These are phyloP conservation scores for Leptatherina wallacei DNA, from an alignment of 2,797 vertebrate species.

Conservation along the genomic window DNA sequence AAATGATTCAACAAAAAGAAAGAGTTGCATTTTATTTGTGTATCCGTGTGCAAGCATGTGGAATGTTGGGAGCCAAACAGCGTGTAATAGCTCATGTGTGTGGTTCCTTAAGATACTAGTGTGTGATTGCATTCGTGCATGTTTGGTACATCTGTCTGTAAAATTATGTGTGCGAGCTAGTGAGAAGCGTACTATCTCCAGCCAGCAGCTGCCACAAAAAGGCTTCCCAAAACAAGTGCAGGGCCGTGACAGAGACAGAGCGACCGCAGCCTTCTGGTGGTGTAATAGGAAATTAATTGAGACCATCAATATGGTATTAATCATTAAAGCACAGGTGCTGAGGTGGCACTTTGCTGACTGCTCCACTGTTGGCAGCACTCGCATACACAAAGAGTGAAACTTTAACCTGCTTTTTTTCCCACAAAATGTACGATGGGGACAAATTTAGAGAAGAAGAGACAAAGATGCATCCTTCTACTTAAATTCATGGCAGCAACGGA, in stretches of 20 bases:
- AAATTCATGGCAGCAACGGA: slow-evolving; percentile 7
- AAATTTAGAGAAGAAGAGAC: slow-evolving; percentile 33
- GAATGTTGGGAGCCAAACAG: slow-evolving; percentile 57
- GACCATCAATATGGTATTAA: slow-evolving; percentile 91
- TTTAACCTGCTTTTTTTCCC: slow-evolving; percentile 79
- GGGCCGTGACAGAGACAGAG: slow-evolving; percentile 82
- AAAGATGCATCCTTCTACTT: slow-evolving; percentile 21
- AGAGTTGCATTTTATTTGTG: slow-evolving; percentile 67
- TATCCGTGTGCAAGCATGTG: slow-evolving; percentile 59
- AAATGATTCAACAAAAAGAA: slow-evolving; percentile 62
- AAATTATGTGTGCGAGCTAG: slow-evolving; percentile 49
- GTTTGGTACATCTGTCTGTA: slow-evolving; percentile 61
- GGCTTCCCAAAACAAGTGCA: slow-evolving; percentile 78
- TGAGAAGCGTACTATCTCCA: slow-evolving; percentile 76
- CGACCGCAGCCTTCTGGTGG: slow-evolving; percentile 82
- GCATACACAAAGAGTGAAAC: slow-evolving; percentile 66
- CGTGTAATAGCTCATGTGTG: slow-evolving; percentile 55
- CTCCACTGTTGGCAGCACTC: slow-evolving; percentile 73
- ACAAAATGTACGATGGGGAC: slow-evolving; percentile 52
- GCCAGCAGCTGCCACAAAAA: slow-evolving; percentile 82
- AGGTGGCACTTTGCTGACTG: slow-evolving; percentile 84
- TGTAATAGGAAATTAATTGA: slow-evolving; percentile 90
- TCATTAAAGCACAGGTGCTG: slow-evolving; percentile 89
- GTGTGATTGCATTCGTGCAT: slow-evolving; percentile 56
- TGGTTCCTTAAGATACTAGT: slow-evolving; percentile 68